phyloP scores from a whole-genome alignment of 2,113 vertebrate genomes.

The Delphinapterus leucas region DNA sequence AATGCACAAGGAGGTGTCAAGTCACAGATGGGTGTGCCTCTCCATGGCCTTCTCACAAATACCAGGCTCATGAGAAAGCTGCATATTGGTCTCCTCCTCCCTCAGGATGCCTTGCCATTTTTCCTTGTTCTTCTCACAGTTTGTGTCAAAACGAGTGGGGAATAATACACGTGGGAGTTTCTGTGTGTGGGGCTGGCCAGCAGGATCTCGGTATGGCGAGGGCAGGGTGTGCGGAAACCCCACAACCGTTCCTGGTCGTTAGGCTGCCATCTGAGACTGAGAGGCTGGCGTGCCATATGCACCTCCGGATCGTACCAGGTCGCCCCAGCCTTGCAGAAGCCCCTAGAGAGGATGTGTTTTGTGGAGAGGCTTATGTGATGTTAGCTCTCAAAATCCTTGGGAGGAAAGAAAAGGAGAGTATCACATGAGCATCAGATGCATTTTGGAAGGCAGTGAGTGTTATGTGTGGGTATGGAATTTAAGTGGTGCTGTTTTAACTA shows the following conservation, averaged over 20 bases:
- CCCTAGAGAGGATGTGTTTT: neutral
- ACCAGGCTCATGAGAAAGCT: neutral
- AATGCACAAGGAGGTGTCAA: neutral
- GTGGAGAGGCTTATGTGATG: neutral
- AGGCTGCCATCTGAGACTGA: neutral
- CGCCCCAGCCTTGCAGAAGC: neutral
- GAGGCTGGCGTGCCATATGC: rapidly evolving
- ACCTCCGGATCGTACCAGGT: neutral
- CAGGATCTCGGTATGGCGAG: neutral
- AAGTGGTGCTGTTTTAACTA: slow-evolving; percentile 54
- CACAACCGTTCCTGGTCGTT: rapidly evolving
- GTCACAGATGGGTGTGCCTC: slow-evolving; percentile 65
- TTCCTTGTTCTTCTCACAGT: slow-evolving; percentile 20
- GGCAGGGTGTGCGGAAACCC: neutral
- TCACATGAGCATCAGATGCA: neutral
- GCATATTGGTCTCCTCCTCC: neutral
- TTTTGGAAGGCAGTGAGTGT: slow-evolving; percentile 15
- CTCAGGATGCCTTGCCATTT: slow-evolving; percentile 22
- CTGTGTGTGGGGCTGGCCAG: neutral
- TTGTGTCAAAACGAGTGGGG: slow-evolving; percentile 17
- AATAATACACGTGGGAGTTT: neutral
- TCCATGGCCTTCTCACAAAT: neutral
- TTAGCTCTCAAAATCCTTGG: neutral
- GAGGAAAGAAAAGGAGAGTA: neutral
- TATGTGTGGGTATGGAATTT: neutral